Percentiles rank a stretch among this genome's conserved stretches.
Conservation (phyloP, 2,797 vertebrate genomes). For the Buphagus erythrorhynchus region DNA sequence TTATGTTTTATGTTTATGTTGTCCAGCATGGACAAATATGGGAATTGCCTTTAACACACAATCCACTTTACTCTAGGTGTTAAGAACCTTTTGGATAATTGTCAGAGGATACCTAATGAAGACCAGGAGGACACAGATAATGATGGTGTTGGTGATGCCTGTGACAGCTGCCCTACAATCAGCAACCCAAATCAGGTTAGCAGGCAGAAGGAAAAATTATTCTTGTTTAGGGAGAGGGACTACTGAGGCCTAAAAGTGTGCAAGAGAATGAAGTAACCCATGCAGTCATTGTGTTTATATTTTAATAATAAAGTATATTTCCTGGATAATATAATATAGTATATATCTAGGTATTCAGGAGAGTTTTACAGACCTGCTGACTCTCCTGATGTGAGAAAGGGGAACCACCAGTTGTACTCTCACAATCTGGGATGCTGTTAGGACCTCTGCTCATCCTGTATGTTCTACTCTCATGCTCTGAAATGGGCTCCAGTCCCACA, state of each 20-base stretch:
- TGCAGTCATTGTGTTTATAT: neutral
- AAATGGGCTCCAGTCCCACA: neutral
- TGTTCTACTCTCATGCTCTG: neutral
- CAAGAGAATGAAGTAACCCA: neutral
- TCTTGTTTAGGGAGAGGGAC: neutral
- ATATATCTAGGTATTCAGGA: neutral
- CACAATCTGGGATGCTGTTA: neutral
- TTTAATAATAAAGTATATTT: neutral
- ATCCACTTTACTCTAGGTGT: slow-evolving; percentile 80
- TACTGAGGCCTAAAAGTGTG: neutral
- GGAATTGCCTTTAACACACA: neutral
- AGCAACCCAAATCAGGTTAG: slow-evolving; percentile 96
- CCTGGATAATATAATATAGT: neutral
- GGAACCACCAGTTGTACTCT: neutral
- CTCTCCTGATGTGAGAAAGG: neutral
- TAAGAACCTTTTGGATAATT: slow-evolving; percentile 97
- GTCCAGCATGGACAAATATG: neutral
- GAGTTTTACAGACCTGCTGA: neutral
- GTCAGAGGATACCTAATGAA: slow-evolving; percentile 87
- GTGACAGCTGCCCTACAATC: slow-evolving; percentile 95
- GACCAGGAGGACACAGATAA: slow-evolving; percentile 90
- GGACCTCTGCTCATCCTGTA: neutral
- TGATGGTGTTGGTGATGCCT: slow-evolving; percentile 95
- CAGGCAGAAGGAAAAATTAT: neutral
- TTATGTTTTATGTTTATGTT: neutral